Percentiles rank a stretch among this genome's conserved stretches.
phyloP scores from a whole-genome alignment of 2,888 invertebrate genomes.

The Hypomecis punctinalis region DNA sequence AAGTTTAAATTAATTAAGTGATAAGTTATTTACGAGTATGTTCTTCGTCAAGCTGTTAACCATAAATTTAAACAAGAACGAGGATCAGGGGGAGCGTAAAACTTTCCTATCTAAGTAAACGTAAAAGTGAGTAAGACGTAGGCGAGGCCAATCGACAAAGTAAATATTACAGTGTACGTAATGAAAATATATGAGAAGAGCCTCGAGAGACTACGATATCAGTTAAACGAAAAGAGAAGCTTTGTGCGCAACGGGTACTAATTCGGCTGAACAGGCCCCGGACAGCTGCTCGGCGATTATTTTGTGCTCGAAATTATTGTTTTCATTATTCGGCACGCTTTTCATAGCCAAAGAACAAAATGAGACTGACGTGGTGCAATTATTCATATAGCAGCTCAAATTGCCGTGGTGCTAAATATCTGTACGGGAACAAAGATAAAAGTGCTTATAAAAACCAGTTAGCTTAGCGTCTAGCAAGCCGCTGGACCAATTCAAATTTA shows the following conservation, averaged over 20 bases:
- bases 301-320: slow-evolving; percentile 23
- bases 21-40: slow-evolving; percentile 14
- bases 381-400: not conserved
- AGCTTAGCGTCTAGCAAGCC: too few relatives aligned
- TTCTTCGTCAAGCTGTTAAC: slow-evolving; percentile 31
- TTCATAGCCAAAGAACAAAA: slow-evolving; percentile 17
- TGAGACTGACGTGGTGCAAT: slow-evolving; percentile 6
- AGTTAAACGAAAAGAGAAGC: slow-evolving; percentile 21
- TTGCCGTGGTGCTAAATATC: not conserved
- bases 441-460: too few relatives aligned
- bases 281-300: slow-evolving; percentile 18
- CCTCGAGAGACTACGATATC: slow-evolving; percentile 15
- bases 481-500: too few relatives aligned
- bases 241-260: slow-evolving; percentile 18
- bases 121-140: slow-evolving; percentile 21
- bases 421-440: not conserved
- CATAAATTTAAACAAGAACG: slow-evolving; percentile 37
- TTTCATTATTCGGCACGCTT: slow-evolving; percentile 21
- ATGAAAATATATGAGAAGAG: slow-evolving; percentile 24
- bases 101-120: slow-evolving; percentile 33
- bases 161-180: slow-evolving; percentile 33
- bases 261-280: slow-evolving; percentile 7
- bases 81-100: slow-evolving; percentile 27
- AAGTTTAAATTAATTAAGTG: slow-evolving; percentile 42
- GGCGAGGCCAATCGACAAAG: slow-evolving; percentile 33